Conservation (phyloP, 1,140 invertebrate genomes). For the Druon quercuslanigerum region DNA sequence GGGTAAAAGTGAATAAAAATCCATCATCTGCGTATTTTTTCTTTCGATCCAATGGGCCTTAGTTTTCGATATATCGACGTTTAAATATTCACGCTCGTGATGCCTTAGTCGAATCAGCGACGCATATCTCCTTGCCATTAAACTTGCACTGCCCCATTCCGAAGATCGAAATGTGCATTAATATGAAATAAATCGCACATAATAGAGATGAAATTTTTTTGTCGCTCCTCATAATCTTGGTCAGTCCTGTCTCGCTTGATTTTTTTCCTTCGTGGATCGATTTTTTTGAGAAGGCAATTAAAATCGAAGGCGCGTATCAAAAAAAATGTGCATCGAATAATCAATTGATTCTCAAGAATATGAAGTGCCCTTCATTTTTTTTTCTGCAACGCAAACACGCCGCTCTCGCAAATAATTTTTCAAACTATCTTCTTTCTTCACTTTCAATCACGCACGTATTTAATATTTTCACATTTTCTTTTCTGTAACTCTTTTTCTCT, state of each 20-base stretch:
- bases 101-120: too few species aligned
- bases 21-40: too few species aligned
- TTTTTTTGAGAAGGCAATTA: background rate
- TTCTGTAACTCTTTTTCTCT: slow-evolving; percentile 32
- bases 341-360: slow-evolving; percentile 56
- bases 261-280: slow-evolving; percentile 29
- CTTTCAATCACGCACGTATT: background rate
- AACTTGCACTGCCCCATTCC: slow-evolving; percentile 28
- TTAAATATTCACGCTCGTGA: too few species aligned
- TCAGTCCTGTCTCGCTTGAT: slow-evolving; percentile 62
- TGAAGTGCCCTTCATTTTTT: slow-evolving; percentile 68
- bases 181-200: slow-evolving; percentile 11
- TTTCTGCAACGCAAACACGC: slow-evolving; percentile 30
- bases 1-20: too few species aligned
- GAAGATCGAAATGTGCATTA: slow-evolving; percentile 18
- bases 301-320: background rate
- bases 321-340: slow-evolving; percentile 7
- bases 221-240: slow-evolving; percentile 61
- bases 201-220: slow-evolving; percentile 5
- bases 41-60: too few species aligned
- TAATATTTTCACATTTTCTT: slow-evolving; percentile 34
- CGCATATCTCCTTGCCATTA: background rate
- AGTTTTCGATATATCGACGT: too few species aligned
- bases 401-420: slow-evolving; percentile 12
- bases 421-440: slow-evolving; percentile 36